phyloP scores from a whole-genome alignment of 2,888 invertebrate genomes.

The Disparrhopalites patrizii region DNA sequence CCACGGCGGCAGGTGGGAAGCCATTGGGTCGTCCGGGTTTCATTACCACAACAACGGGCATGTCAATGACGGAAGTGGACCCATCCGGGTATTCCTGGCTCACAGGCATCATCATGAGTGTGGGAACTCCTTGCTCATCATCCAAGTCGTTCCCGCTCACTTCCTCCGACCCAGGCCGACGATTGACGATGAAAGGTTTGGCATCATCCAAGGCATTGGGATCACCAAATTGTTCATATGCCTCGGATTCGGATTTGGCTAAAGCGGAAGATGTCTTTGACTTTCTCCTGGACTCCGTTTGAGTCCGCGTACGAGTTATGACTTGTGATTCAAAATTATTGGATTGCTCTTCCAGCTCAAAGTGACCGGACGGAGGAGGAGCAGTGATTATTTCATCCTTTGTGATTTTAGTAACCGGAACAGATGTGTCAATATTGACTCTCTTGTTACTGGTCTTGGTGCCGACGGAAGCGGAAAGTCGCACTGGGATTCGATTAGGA shows the following conservation, averaged over 20 bases:
- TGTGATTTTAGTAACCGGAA: conserved; percentile 24
- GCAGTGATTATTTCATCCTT: conserved; percentile 9
- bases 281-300: conserved; percentile 33
- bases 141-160: not conserved
- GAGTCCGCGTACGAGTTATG: conserved; percentile 5
- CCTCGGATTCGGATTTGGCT: conserved; percentile 42
- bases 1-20: conserved; percentile 24
- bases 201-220: conserved; percentile 6
- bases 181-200: conserved; percentile 38
- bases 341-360: not conserved
- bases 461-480: conserved; percentile 16
- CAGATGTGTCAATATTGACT: conserved; percentile 13
- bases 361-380: not conserved
- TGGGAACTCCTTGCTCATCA: conserved; percentile 26
- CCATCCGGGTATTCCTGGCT: conserved; percentile 40
- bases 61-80: conserved; percentile 38
- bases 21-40: not conserved
- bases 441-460: not conserved
- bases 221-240: conserved; percentile 35
- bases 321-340: conserved; percentile 18
- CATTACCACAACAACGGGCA: conserved; percentile 39
- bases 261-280: conserved; percentile 36
- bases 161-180: not conserved
- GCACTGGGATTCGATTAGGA: conserved; percentile 15
- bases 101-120: conserved; percentile 43